Percentiles rank a stretch among this genome's conserved stretches.
phyloP scores from a whole-genome alignment of 2,888 invertebrate genomes.

The Keiferia lycopersicella region DNA sequence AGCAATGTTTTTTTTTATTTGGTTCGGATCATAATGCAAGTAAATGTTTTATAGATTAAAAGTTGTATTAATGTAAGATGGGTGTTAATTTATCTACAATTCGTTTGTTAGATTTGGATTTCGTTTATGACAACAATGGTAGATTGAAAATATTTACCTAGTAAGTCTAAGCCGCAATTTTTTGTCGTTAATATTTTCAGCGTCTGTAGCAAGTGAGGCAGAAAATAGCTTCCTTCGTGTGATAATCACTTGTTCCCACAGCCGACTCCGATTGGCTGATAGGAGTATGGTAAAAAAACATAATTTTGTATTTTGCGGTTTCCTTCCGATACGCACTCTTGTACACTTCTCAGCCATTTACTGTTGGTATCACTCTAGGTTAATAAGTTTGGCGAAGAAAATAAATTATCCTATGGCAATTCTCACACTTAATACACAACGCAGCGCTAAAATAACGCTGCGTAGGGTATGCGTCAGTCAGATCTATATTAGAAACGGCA shows the following conservation, averaged over 20 bases:
- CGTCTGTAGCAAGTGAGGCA: constrained; percentile 46
- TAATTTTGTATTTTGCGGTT: constrained; percentile 58
- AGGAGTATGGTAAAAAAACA: constrained; percentile 45
- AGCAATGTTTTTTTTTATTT: no score
- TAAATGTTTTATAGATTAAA: no score
- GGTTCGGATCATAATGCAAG: no score
- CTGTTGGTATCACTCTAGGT: background rate
- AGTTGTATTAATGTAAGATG: no score
- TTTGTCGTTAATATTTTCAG: background rate
- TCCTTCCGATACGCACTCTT: constrained; percentile 37
- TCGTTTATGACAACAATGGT: background rate
- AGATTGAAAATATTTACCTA: background rate
- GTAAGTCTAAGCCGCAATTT: no score
- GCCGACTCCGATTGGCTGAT: constrained; percentile 38
- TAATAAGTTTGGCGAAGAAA: constrained; percentile 1
- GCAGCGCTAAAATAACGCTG: no score
- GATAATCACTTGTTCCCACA: constrained; percentile 49
- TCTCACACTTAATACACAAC: no score
- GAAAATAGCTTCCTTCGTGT: constrained; percentile 69
- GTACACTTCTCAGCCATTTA: constrained; percentile 20
- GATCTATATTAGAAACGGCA: no score
- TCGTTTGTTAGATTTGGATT: no score
- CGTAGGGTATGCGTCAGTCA: no score
- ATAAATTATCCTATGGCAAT: no score
- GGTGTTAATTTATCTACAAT: no score